Evolutionary conservation across 2,113 vertebrate genomes (phyloP), one percentile per base, ranked within the genome.

Genomic region (Tichodroma muraria): DNA sequence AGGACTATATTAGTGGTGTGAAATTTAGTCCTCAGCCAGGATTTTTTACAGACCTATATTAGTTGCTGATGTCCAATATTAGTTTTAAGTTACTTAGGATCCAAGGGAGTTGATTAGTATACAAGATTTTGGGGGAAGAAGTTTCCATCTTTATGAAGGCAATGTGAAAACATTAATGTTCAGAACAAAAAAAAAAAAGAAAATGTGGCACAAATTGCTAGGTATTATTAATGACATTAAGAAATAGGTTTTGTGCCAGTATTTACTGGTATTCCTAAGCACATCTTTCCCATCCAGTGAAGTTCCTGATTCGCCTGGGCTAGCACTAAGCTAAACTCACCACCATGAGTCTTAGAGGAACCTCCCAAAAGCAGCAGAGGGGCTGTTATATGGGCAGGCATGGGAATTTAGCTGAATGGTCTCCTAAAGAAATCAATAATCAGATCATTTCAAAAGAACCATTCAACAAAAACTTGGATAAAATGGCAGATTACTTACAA

Each of bases 401-500:
- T 60, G 79, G 49, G 72, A 80, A 83, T 96, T 89, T 68, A 84
- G 72, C 40, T 80, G 88, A 91, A 93, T 30, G 7, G 24, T 68
- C 69, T 72, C 50, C 79, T 90, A 84, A 86, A 92, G 11, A 80
- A 95, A 91, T 75, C 68, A 69, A 92, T 90, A 92, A 87, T 94
- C 75, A 92, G 76, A 86, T 93, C 50, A 84, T 96, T 92, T 85
- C 89, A 83, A 82, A 93, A 80, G 71, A 63, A n/a, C 64, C 27
- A 37, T 81, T 89, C 80, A 91, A 82, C 30, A 87, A 91, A 94
- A 93, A 50, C 71, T 63, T 72, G 70, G 78, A 44, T 91, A 80
- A 95, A 92, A 88, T 89, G 68, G 70, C 77, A 82, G 78, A 85
- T 95, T 92, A 79, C 78, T 94, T 92, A 89, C 80, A 96, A 89